These are phyloP conservation scores for Dreissena polymorpha DNA, from an alignment of 1,140 invertebrate genomes.

Conservation along the genomic window DNA sequence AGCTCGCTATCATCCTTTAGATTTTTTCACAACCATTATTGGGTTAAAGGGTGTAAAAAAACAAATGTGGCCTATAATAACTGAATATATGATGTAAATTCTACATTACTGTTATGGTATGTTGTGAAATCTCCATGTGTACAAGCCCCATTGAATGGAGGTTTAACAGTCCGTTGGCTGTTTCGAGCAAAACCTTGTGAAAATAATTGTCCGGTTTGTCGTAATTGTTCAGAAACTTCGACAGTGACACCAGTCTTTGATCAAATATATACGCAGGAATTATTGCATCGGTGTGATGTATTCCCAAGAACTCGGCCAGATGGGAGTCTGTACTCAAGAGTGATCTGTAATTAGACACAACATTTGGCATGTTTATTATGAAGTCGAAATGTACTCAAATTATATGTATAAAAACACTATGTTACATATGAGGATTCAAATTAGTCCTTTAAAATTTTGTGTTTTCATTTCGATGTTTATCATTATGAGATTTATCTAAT, in stretches of 20 bases:
- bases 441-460: too few relatives aligned
- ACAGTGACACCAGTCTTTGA: neutral
- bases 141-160: slow-evolving; percentile 38
- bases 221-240: neutral
- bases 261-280: slow-evolving; percentile 48
- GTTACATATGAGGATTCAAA: too few relatives aligned
- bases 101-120: slow-evolving; percentile 24
- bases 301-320: slow-evolving; percentile 40
- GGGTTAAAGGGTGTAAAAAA: neutral
- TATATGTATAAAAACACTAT: too few relatives aligned
- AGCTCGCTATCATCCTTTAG: too few relatives aligned
- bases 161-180: neutral
- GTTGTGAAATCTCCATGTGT: slow-evolving; percentile 40
- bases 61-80: too few relatives aligned
- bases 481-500: too few relatives aligned
- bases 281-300: slow-evolving; percentile 41
- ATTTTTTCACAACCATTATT: neutral
- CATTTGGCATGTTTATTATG: too few relatives aligned
- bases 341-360: slow-evolving; percentile 8
- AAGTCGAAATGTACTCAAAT: too few relatives aligned
- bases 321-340: slow-evolving; percentile 20
- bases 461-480: too few relatives aligned
- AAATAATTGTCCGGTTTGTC: neutral
- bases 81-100: neutral
- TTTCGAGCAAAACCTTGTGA: neutral